Evolutionary conservation across 2,888 invertebrate genomes (phyloP).

Genomic region (Ametastegia equiseti): DNA sequence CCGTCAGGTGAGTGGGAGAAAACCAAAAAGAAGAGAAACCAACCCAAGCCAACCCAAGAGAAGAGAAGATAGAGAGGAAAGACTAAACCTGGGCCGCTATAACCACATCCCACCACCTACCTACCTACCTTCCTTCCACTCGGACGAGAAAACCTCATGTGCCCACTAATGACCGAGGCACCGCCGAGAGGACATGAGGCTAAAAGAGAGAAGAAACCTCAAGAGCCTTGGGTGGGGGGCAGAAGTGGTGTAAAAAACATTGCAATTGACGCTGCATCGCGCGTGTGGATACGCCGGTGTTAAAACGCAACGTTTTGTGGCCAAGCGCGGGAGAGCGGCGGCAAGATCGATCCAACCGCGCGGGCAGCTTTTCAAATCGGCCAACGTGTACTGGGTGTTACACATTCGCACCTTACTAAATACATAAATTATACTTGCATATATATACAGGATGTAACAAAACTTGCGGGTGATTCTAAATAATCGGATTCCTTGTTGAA

Average conservation of each 20-base stretch:
- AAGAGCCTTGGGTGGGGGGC: neutral
- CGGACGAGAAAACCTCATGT: conserved; percentile 23
- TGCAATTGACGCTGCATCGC: conserved; percentile 36
- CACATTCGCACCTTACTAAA: neutral
- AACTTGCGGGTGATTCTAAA: no score
- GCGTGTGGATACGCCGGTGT: conserved; percentile 29
- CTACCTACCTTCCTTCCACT: no score
- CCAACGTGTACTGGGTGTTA: neutral
- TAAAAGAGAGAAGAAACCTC: neutral
- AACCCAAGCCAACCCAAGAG: neutral
- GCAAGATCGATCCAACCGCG: conserved; percentile 37
- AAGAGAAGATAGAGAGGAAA: neutral
- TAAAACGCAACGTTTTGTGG: conserved; percentile 28
- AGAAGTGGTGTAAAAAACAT: neutral
- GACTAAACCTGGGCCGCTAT: conserved; percentile 19
- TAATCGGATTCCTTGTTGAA: no score
- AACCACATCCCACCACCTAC: conserved; percentile 1
- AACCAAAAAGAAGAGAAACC: neutral
- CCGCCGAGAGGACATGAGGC: conserved; percentile 26
- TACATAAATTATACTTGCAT: neutral
- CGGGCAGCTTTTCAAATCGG: conserved; percentile 27
- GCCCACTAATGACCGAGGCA: conserved; percentile 38
- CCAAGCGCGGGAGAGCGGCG: neutral
- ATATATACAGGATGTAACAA: neutral
- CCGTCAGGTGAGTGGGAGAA: conserved; percentile 33